Percentiles rank a stretch among this genome's conserved stretches.
Evolutionary conservation across 2,113 vertebrate genomes (phyloP).

Genomic region (Poeciliopsis retropinna): DNA sequence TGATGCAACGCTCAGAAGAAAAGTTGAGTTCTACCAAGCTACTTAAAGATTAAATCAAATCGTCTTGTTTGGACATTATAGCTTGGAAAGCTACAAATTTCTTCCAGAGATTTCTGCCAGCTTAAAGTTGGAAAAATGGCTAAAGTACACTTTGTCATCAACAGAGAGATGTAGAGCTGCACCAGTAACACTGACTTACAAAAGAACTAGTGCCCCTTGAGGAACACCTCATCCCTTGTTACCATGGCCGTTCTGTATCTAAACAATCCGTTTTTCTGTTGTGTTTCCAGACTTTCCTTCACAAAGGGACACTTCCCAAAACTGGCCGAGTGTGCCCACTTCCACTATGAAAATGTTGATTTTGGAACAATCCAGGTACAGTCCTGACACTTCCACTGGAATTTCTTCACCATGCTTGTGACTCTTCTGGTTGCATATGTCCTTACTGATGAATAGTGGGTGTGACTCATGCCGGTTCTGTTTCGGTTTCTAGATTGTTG

Average conservation of each 20-base stretch:
- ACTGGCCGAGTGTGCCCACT: slow-evolving; percentile 97
- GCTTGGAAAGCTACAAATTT: too few species aligned
- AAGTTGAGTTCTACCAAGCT: too few species aligned
- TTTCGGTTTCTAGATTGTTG: neutral
- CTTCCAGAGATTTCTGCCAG: too few species aligned
- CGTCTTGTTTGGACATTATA: too few species aligned
- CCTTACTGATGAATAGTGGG: neutral
- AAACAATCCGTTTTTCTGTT: slow-evolving; percentile 37
- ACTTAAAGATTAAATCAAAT: too few species aligned
- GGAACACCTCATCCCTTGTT: slow-evolving; percentile 9
- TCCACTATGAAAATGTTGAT: slow-evolving; percentile 99
- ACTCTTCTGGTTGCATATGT: neutral
- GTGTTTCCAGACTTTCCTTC: slow-evolving; percentile 88
- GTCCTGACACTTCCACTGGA: neutral
- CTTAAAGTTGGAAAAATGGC: too few species aligned
- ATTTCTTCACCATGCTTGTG: too few species aligned
- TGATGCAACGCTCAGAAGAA: too few species aligned
- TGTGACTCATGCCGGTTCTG: neutral
- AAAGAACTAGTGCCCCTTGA: too few species aligned
- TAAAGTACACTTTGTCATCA: too few species aligned
- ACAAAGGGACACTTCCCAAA: slow-evolving; percentile 98
- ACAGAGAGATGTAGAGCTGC: too few species aligned
- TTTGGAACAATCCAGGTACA: slow-evolving; percentile 97
- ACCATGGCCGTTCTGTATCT: slow-evolving; percentile 17
- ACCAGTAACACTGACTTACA: too few species aligned